Percentiles rank a stretch among this genome's conserved stretches.
phyloP scores from a whole-genome alignment of 1,140 invertebrate species.

The Gonioctena quinquepunctata region DNA sequence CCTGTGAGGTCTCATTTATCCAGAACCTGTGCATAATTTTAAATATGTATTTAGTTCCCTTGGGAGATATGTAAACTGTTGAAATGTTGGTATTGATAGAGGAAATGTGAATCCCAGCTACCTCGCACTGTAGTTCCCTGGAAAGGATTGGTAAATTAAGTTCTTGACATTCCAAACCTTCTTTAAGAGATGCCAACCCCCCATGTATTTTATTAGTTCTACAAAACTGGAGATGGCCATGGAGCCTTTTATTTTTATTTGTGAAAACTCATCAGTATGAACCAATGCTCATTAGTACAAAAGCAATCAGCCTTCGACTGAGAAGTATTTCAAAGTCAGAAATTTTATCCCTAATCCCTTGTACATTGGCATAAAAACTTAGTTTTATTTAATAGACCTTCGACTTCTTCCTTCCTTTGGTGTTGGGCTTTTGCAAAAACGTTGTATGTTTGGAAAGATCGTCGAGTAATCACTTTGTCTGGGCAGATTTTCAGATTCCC shows the following conservation, averaged over 20 bases:
- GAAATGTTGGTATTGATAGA: no score
- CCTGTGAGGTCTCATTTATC: neutral
- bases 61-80: neutral
- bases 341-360: neutral
- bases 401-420: neutral
- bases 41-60: neutral
- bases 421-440: no score
- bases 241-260: neutral
- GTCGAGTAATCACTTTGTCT: neutral
- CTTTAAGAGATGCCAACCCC: neutral
- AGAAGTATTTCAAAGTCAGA: neutral
- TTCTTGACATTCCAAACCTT: neutral
- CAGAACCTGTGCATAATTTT: neutral
- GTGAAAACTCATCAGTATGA: neutral
- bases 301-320: no score
- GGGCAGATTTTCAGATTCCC: neutral
- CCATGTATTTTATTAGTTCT: neutral
- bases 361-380: neutral
- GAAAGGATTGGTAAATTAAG: neutral
- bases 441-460: neutral
- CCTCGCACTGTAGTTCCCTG: neutral
- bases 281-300: no score
- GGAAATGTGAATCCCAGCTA: neutral
- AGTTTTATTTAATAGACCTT: neutral
- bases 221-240: neutral